A percentile compares a stretch with the other conserved stretches of the same genome.
Evolutionary conservation across 1,140 invertebrate species (phyloP).

Genomic region (Stenopsyche tienmushanensis): DNA sequence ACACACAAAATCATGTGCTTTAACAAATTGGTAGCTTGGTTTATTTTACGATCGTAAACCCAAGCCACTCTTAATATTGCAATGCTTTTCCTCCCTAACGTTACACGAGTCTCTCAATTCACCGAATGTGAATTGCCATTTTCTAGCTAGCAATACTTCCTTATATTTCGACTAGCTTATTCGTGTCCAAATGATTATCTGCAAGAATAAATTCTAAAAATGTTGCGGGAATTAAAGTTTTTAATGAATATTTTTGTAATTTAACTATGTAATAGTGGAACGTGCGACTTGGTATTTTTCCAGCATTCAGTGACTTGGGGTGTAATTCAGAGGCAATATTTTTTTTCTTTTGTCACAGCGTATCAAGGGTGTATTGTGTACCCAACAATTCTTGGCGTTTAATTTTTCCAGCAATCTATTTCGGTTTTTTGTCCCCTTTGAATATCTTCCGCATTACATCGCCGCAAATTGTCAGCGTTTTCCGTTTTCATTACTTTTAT

Average conservation of each 20-base stretch:
- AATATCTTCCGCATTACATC: not conserved
- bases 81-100: not conserved
- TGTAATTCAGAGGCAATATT: no score
- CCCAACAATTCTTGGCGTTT: no score
- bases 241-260: no score
- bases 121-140: not conserved
- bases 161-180: no score
- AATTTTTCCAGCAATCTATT: not conserved
- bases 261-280: no score
- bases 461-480: not conserved
- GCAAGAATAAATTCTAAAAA: not conserved
- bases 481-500: not conserved
- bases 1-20: not conserved
- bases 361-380: no score
- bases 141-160: no score
- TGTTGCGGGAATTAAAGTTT: not conserved
- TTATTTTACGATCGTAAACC: conserved; percentile 1
- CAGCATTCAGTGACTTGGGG: no score
- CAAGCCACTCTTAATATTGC: conserved; percentile 1
- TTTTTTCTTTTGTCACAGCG: no score
- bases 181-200: conserved; percentile 12
- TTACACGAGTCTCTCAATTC: no score
- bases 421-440: not conserved
- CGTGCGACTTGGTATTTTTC: no score
- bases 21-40: conserved; percentile 11